Conservation (phyloP, 2,113 vertebrate species). For the Sula dactylatra region DNA sequence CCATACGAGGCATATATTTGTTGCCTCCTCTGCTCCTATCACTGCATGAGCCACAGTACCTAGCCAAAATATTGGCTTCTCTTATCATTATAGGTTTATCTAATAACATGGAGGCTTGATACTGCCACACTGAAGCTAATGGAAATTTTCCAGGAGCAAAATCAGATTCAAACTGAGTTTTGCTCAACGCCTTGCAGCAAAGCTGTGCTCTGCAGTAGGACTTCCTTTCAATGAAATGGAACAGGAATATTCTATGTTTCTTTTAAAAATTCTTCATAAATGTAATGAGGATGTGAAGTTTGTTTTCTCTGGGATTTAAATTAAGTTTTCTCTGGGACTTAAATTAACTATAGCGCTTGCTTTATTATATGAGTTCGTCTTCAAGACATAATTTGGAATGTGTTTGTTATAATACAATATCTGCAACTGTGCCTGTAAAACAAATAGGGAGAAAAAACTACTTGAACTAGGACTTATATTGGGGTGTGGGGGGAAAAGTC, state of each 20-base stretch:
- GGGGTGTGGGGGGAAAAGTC: fast-evolving
- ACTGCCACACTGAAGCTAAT: neutral
- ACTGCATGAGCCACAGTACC: neutral
- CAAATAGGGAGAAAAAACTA: neutral
- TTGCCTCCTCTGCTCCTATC: neutral
- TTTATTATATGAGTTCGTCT: neutral
- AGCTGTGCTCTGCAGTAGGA: neutral
- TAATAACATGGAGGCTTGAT: neutral
- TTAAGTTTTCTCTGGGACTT: neutral
- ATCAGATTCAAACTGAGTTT: neutral
- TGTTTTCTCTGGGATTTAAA: neutral
- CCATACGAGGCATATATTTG: neutral
- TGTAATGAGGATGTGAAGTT: neutral
- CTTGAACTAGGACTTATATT: neutral
- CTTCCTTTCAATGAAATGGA: neutral
- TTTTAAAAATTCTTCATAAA: neutral
- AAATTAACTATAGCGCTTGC: neutral
- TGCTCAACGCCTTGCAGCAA: neutral
- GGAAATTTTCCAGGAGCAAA: neutral
- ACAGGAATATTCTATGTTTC: neutral
- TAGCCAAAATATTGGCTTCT: constrained; percentile 34
- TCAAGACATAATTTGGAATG: neutral
- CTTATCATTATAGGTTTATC: neutral
- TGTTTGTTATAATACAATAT: neutral
- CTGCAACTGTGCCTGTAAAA: neutral